phyloP scores from a whole-genome alignment of 2,113 vertebrate genomes.

The Boulengeromyrus knoepffleri region DNA sequence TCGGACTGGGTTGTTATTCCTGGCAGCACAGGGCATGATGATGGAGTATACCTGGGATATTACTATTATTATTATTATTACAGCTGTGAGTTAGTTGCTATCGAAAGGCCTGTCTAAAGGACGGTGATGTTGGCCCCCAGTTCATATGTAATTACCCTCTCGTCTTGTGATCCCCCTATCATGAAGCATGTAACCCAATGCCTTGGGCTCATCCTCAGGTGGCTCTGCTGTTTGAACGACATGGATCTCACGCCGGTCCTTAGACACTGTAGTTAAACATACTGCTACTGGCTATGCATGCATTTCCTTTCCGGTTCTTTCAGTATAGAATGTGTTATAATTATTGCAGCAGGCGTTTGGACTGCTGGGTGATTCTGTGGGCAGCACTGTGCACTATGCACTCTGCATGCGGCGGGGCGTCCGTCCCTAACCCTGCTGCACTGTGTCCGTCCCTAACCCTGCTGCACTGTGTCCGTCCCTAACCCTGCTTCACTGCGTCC shows the following conservation, averaged over 20 bases:
- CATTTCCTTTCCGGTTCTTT: not conserved
- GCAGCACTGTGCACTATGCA: not conserved
- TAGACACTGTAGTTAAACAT: not conserved
- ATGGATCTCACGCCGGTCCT: not conserved
- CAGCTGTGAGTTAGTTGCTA: not conserved
- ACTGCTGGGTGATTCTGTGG: not conserved
- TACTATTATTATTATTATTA: not conserved
- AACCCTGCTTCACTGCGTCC: no score
- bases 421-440: no score
- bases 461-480: no score
- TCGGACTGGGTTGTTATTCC: not conserved
- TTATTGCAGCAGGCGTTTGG: not conserved
- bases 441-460: no score
- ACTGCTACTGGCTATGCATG: not conserved
- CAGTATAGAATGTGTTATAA: not conserved
- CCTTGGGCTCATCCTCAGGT: not conserved
- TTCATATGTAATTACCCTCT: slow-evolving; percentile 21
- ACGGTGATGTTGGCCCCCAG: not conserved
- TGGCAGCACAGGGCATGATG: not conserved
- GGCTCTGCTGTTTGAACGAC: not conserved
- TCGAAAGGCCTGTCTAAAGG: not conserved
- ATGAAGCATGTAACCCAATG: not conserved
- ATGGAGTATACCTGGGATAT: not conserved
- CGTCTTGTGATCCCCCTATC: not conserved
- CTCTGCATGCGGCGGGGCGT: not conserved